Evolutionary conservation across 2,113 vertebrate species (phyloP).

Genomic region (Mustela nigripes): DNA sequence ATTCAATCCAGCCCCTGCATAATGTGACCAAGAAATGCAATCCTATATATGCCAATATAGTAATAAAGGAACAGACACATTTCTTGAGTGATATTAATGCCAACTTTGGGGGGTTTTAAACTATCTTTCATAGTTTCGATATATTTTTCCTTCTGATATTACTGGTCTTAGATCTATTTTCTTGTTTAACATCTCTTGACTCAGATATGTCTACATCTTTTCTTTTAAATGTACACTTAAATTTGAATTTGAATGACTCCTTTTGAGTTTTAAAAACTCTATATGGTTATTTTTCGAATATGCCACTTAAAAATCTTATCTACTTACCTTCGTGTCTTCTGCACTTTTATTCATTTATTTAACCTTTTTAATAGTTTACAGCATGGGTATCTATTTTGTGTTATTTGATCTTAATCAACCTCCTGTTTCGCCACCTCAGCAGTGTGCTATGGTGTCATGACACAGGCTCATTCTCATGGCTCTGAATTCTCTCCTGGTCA

Average conservation of each 20-base stretch:
- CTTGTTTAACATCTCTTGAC: background rate
- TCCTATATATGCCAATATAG: background rate
- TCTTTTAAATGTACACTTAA: background rate
- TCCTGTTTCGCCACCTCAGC: rapidly evolving
- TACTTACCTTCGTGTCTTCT: background rate
- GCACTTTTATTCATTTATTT: background rate
- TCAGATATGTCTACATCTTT: background rate
- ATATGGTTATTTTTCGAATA: background rate
- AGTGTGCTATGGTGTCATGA: too few relatives aligned
- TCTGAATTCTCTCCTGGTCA: background rate
- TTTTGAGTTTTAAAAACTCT: background rate
- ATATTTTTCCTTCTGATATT: background rate
- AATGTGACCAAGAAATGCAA: background rate
- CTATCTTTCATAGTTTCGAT: background rate
- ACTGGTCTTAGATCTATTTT: background rate
- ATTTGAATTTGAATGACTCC: background rate
- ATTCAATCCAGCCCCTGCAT: background rate
- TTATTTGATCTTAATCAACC: background rate
- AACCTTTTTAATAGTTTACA: too few relatives aligned
- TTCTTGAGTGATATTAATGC: background rate
- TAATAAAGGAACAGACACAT: background rate
- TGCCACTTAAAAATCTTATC: background rate
- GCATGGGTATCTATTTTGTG: background rate
- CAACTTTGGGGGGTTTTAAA: background rate
- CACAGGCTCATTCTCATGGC: rapidly evolving